Base-by-base conservation (phyloP, 92 coral and sea anemone genomes). In the Isaurus tuberculatus region DNA sequence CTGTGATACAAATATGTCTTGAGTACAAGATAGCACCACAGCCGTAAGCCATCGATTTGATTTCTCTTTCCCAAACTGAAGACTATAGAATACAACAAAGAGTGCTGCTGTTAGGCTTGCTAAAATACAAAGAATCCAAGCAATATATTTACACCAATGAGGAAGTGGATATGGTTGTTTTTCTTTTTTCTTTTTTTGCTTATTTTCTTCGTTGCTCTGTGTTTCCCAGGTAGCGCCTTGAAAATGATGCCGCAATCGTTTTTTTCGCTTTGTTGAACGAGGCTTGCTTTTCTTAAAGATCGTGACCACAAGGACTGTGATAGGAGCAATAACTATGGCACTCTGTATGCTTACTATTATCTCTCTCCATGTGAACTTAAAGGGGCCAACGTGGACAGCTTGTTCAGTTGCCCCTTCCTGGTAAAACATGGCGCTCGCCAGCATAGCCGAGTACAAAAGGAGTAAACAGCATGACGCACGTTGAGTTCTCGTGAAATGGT, bases 401-500 rank as follows among this genome's bases (percentile, higher is more conserved):
- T 82, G 86, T 49, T 81, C 82, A 22, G 31, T 17, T 1, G 15
- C 26, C 16, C 44, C 65, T 31, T 87, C 90, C 48, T 72, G 43
- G 22, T 81, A 87, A 70, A 87, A 87, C 90, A 87, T 87, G 8
- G 90, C 90, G 40, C 82, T 80, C 44, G 90, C 79, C 6, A 87
- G 75, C 90, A 87, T 87, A 25, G 55, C 84, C 20, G 84, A 33
- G 43, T 80, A 27, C 3, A 87, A 81, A 16, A 87, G 42, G 26
- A 78, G 71, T 5, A 84, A 44, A 27, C 90, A 87, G 34, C 86
- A 87, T 0, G 90, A 87, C 0, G 83, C 81, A 15, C 90, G 75
- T 22, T 87, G 90, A 23, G 33, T 83, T 13, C 90, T 79, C 0
- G 90, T 81, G 46, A 87, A 87, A 29, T 51, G 64, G 44, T 44